Evolutionary conservation across 64 coral and sea anemone species (phyloP).

Genomic region (Actinia tenebrosa): DNA sequence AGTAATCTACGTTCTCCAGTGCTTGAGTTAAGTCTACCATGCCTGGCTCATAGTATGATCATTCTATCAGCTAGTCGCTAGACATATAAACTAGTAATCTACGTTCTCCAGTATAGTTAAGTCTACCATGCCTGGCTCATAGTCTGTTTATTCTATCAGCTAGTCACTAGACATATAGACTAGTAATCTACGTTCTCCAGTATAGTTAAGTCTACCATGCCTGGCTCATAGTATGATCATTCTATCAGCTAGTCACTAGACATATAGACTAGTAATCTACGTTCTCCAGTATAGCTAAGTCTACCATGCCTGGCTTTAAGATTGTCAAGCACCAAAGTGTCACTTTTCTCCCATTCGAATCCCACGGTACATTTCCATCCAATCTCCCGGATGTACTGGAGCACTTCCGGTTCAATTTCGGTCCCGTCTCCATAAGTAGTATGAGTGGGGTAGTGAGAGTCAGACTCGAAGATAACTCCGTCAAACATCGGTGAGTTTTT

Average conservation of each 20-base stretch:
- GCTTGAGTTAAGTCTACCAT: constrained; percentile 29
- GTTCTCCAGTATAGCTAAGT: constrained; percentile 58
- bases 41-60: not conserved
- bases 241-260: constrained; percentile 33
- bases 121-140: too few relatives aligned
- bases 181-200: constrained; percentile 35
- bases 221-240: not conserved
- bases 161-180: constrained; percentile 56
- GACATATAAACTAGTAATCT: constrained; percentile 59
- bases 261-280: constrained; percentile 59
- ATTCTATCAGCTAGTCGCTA: constrained; percentile 24
- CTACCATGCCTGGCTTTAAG: constrained; percentile 48
- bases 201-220: too few relatives aligned
- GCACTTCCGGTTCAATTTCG: constrained; percentile 62
- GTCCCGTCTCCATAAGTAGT: constrained; percentile 78
- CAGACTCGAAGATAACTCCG: constrained; percentile 33
- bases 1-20: constrained; percentile 31
- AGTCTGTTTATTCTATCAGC: not conserved
- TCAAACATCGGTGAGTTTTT: constrained; percentile 72
- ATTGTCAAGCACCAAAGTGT: constrained; percentile 71
- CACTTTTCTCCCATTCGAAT: constrained; percentile 76
- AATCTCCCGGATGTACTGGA: constrained; percentile 67
- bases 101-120: not conserved
- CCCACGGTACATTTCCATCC: constrained; percentile 77
- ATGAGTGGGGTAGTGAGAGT: constrained; percentile 65